These are phyloP conservation scores for Phaonia tiefii DNA, from an alignment of 2,888 invertebrate species.

Conservation along the genomic window DNA sequence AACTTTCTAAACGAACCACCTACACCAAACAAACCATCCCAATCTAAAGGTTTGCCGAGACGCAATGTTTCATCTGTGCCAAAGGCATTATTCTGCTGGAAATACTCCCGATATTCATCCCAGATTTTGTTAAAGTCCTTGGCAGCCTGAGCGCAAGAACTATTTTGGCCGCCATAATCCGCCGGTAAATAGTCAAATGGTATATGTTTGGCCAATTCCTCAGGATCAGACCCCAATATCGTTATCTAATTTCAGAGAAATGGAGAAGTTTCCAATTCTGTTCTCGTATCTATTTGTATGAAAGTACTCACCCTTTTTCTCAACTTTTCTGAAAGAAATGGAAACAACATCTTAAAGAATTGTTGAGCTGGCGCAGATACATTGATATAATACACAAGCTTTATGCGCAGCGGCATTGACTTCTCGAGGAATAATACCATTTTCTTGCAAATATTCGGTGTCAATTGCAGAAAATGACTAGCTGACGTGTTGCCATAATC, in stretches of 20 bases:
- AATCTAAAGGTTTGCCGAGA: constrained; percentile 70
- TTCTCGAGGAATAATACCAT: constrained; percentile 82
- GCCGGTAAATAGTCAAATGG: constrained; percentile 83
- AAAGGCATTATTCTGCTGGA: constrained; percentile 73
- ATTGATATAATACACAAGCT: constrained; percentile 83
- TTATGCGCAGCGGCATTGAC: constrained; percentile 83
- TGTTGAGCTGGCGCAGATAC: constrained; percentile 83
- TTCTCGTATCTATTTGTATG: not conserved
- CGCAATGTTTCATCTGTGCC: constrained; percentile 72
- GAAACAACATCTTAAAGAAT: constrained; percentile 82
- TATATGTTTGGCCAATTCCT: constrained; percentile 79
- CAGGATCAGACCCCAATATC: constrained; percentile 82
- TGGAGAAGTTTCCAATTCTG: not conserved
- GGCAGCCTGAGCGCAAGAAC: constrained; percentile 70
- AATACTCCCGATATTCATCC: constrained; percentile 69
- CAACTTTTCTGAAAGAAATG: constrained; percentile 84
- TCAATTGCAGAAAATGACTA: constrained; percentile 82
- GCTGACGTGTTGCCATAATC: constrained; percentile 83
- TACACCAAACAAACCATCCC: constrained; percentile 73
- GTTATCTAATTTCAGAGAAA: constrained; percentile 75
- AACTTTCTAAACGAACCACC: constrained; percentile 73
- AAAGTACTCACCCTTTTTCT: constrained; percentile 82
- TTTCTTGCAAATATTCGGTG: constrained; percentile 83
- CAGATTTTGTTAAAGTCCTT: constrained; percentile 70
- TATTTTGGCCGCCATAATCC: constrained; percentile 84